These are phyloP conservation scores for Heliocidaris tuberculata DNA, from an alignment of 35 echinoderm and acorn worm genomes.

Conservation along the genomic window DNA sequence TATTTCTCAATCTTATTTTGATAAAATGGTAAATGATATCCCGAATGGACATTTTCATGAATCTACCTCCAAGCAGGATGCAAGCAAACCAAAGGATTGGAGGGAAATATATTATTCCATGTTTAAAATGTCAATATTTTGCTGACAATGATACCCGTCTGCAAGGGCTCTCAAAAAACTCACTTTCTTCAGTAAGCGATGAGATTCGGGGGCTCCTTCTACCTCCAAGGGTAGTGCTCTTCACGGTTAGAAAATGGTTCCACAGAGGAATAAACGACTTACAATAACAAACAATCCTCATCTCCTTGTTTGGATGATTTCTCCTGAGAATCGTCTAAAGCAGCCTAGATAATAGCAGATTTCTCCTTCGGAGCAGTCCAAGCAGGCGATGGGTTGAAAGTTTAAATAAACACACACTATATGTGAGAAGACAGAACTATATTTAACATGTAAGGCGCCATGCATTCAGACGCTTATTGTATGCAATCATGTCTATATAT, in stretches of 20 bases:
- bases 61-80: not conserved
- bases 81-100: not conserved
- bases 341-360: not conserved
- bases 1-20: not conserved
- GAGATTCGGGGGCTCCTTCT: not conserved
- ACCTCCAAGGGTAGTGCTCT: not conserved
- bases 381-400: not conserved
- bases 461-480: not conserved
- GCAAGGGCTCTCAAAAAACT: not conserved
- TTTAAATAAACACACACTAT: not conserved
- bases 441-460: not conserved
- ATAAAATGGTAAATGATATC: not conserved
- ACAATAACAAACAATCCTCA: not conserved
- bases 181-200: not conserved
- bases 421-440: not conserved
- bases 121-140: constrained; percentile 1
- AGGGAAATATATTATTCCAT: not conserved
- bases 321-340: not conserved
- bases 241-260: not conserved
- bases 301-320: not conserved
- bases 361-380: not conserved
- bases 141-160: not conserved
- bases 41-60: not conserved
- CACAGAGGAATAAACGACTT: not conserved
- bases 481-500: not conserved